These are phyloP conservation scores for Pocillopora grandis DNA, from an alignment of 92 coral and sea anemone species.

Conservation along the genomic window DNA sequence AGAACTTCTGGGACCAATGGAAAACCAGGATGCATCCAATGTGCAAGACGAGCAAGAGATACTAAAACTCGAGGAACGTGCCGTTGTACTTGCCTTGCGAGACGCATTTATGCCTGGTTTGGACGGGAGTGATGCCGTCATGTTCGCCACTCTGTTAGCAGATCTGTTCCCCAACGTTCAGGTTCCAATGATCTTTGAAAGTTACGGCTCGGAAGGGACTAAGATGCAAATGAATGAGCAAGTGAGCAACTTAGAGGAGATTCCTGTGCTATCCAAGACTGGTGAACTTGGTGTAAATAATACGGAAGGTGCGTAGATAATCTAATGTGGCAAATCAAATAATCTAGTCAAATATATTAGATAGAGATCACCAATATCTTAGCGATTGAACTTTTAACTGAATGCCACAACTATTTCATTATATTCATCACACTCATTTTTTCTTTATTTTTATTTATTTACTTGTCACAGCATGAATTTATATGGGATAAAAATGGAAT, in stretches of 20 bases:
- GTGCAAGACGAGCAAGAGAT: constrained; percentile 42
- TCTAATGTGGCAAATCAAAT: background rate
- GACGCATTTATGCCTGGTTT: constrained; percentile 93
- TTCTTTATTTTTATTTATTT: too few species aligned
- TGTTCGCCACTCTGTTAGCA: constrained; percentile 84
- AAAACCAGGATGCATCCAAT: constrained; percentile 12
- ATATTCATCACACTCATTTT: too few species aligned
- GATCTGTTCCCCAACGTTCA: constrained; percentile 87
- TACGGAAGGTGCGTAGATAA: constrained; percentile 26
- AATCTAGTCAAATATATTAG: too few species aligned
- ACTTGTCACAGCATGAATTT: too few species aligned
- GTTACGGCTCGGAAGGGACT: constrained; percentile 59
- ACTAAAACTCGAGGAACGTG: constrained; percentile 75
- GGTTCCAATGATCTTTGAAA: constrained; percentile 89
- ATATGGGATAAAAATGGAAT: too few species aligned
- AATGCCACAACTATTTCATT: too few species aligned
- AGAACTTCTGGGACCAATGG: constrained; percentile 8
- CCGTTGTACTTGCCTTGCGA: constrained; percentile 79
- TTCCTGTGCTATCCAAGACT: constrained; percentile 59
- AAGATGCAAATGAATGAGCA: constrained; percentile 72
- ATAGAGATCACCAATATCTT: too few species aligned
- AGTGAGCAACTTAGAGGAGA: constrained; percentile 83
- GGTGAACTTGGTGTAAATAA: constrained; percentile 29
- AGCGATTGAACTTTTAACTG: too few species aligned
- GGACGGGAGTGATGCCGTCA: constrained; percentile 80